phyloP scores from a whole-genome alignment of 37 sponge, comb jelly and placozoan species.

The Halisarca cf. caerulea region DNA sequence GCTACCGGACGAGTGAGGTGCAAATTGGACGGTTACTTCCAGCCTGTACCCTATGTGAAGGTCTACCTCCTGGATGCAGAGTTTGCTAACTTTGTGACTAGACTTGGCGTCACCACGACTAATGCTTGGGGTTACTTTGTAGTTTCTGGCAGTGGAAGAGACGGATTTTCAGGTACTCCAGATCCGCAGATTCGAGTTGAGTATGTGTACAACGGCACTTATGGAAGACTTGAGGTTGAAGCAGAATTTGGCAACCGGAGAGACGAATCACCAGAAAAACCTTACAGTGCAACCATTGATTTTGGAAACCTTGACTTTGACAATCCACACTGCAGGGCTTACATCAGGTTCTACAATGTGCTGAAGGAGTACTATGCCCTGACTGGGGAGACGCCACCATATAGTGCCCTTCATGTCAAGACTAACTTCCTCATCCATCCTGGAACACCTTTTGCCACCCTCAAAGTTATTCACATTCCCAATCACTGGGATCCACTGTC shows the following conservation, averaged over 20 bases:
- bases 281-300: not conserved
- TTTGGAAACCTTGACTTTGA: not conserved
- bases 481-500: not conserved
- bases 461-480: not conserved
- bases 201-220: not conserved
- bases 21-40: not conserved
- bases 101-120: not conserved
- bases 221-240: not conserved
- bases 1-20: not conserved
- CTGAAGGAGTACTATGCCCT: conserved; percentile 1
- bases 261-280: not conserved
- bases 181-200: conserved; percentile 3
- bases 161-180: not conserved
- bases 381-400: not conserved
- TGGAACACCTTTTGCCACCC: conserved; percentile 6
- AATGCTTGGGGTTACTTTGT: not conserved
- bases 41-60: not conserved
- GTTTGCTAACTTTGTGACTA: not conserved
- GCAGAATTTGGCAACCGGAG: not conserved
- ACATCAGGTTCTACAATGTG: not conserved
- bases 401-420: not conserved
- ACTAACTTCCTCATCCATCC: not conserved
- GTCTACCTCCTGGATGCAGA: not conserved
- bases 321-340: conserved; percentile 36
- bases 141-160: not conserved